A percentile compares a stretch with the other conserved stretches of the same genome.
phyloP scores from a whole-genome alignment of 2,888 invertebrate genomes.

The Clusia tigrina region DNA sequence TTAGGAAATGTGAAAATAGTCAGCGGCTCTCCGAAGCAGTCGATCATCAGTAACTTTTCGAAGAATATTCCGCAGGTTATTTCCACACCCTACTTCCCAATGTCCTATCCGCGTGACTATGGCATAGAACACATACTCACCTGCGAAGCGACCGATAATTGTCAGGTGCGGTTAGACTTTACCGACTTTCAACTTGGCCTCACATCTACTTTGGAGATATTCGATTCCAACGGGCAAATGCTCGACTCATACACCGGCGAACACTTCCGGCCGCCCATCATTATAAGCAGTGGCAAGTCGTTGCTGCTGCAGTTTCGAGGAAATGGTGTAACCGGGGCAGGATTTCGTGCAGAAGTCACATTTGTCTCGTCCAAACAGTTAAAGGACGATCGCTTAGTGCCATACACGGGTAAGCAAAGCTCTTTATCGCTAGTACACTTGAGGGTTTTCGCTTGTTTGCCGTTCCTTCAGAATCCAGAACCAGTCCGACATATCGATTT shows the following conservation, averaged over 20 bases:
- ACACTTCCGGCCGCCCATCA: conserved; percentile 74
- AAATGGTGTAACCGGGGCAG: conserved; percentile 73
- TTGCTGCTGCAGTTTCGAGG: conserved; percentile 74
- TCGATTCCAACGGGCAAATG: conserved; percentile 74
- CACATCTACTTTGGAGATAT: conserved; percentile 74
- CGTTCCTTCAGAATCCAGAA: conserved; percentile 25
- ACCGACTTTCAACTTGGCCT: conserved; percentile 74
- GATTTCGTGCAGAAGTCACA: conserved; percentile 71
- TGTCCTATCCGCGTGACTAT: conserved; percentile 72
- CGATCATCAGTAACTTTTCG: conserved; percentile 59
- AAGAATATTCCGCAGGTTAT: conserved; percentile 66
- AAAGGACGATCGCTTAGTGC: conserved; percentile 57
- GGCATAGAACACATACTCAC: conserved; percentile 72
- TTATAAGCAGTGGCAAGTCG: conserved; percentile 71
- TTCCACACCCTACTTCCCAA: conserved; percentile 74
- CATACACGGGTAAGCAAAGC: conserved; percentile 60
- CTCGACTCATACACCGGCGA: conserved; percentile 73
- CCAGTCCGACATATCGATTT: conserved; percentile 45
- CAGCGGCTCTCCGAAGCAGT: conserved; percentile 64
- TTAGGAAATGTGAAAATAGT: conserved; percentile 69
- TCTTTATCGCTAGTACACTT: conserved; percentile 39
- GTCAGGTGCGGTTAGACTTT: conserved; percentile 71
- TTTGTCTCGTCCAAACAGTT: conserved; percentile 61
- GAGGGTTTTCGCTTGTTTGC: conserved; percentile 42
- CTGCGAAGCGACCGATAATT: conserved; percentile 67